A percentile compares a stretch with the other conserved stretches of the same genome.
Conservation (phyloP, 2,888 invertebrate species). For the Harpalus rufipes region DNA sequence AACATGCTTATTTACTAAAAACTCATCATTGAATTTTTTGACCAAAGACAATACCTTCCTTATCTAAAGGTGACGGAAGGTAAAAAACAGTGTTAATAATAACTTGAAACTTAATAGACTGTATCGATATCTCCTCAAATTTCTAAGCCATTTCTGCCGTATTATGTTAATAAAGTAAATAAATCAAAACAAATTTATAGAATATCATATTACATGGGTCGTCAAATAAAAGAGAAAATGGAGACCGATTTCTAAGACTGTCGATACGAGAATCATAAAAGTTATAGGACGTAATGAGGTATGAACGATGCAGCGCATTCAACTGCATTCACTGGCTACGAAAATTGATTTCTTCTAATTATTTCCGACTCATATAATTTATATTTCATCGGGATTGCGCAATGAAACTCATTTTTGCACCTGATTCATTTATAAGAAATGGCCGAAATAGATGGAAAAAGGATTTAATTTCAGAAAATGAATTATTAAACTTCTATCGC, state of each 20-base stretch:
- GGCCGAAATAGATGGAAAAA: neutral
- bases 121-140: neutral
- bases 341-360: conserved; percentile 41
- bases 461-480: neutral
- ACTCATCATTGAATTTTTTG: too few species aligned
- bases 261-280: conserved; percentile 38
- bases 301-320: conserved; percentile 33
- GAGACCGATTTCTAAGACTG: neutral
- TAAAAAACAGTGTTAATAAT: too few species aligned
- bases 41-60: too few species aligned
- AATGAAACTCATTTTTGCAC: conserved; percentile 22
- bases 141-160: neutral
- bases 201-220: conserved; percentile 29
- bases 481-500: neutral
- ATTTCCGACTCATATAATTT: conserved; percentile 44
- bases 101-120: too few species aligned
- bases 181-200: neutral
- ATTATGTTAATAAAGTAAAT: conserved; percentile 29
- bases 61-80: too few species aligned
- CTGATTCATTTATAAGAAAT: neutral
- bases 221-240: neutral
- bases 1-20: too few species aligned
- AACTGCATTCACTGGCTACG: conserved; percentile 3
- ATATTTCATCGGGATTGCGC: conserved; percentile 22
- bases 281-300: conserved; percentile 35